Evolutionary conservation across 2,113 vertebrate species (phyloP).

Genomic region (Nibea coibor): DNA sequence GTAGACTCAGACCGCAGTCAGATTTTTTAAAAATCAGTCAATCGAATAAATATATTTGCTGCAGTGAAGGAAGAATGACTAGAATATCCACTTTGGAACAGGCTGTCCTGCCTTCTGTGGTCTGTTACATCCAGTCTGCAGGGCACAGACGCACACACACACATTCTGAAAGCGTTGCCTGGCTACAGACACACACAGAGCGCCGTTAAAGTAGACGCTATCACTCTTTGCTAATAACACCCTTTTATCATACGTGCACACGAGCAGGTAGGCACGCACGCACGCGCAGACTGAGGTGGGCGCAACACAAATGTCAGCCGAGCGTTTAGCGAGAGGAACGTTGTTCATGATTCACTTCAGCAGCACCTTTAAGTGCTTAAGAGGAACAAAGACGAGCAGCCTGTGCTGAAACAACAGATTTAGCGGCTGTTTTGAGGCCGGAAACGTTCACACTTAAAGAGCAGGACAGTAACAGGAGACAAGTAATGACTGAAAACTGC

Average conservation of each 20-base stretch:
- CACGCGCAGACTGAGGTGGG: neutral
- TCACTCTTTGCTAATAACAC: conserved; percentile 35
- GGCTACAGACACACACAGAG: conserved; percentile 68
- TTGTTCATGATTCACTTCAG: conserved; percentile 12
- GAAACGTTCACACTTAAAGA: neutral
- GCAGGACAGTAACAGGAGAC: neutral
- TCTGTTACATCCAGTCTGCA: conserved; percentile 67
- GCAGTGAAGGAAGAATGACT: conserved; percentile 15
- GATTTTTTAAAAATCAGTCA: conserved; percentile 10
- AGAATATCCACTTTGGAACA: conserved; percentile 68
- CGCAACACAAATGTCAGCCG: neutral
- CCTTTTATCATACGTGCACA: conserved; percentile 51
- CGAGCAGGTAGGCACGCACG: neutral
- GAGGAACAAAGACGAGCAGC: neutral
- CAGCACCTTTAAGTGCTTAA: neutral
- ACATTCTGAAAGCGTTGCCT: conserved; percentile 64
- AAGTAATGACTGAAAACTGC: neutral
- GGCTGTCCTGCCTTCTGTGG: conserved; percentile 73
- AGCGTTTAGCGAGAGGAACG: conserved; percentile 27
- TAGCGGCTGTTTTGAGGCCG: no score
- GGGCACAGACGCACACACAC: conserved; percentile 37
- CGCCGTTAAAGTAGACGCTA: conserved; percentile 46
- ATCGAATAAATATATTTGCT: conserved; percentile 21
- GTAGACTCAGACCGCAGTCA: neutral
- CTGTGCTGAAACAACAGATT: neutral